Evolutionary conservation across 2,113 vertebrate species (phyloP), one percentile per base, ranked within the genome.

Genomic region (Hepsetus odoe): DNA sequence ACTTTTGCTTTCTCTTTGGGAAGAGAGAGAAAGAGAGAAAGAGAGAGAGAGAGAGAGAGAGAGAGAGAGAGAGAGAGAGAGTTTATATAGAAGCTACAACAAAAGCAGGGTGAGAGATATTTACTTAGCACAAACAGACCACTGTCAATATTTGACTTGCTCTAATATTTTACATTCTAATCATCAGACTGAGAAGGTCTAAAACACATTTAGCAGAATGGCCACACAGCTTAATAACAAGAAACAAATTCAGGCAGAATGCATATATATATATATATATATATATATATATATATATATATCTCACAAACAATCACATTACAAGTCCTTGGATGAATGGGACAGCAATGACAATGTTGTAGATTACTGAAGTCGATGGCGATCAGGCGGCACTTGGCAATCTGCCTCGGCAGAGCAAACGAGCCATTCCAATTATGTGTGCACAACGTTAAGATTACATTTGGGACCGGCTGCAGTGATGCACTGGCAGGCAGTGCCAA

Each of bases 291-390:
- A n/a, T n/a, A n/a, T n/a, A n/a, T n/a, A n/a, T n/a, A n/a, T n/a
- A n/a, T 74, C 87, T 87, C 83, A 87, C 85, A 73, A 88, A 89
- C 75, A 81, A 81, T 74, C 74, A 80, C 33, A 85, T 85, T 85
- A 84, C 35, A 16, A 80, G 86, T 83, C 82, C 82, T 66, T 75
- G 67, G 55, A 56, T 66, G 64, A 80, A 81, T 71, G 73, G 78
- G 72, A 85, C 81, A 70, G 76, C 78, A 86, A 80, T 72, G 58
- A 79, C 71, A 82, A 80, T 83, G 49, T 76, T 67, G 86, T 49
- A 75, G 81, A 89, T 89, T 88, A 89, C 86, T 81, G 80, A 61
- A 73, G 80, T 80, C 35, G 58, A 80, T 83, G 85, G 80, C 67
- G 77, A 75, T 80, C 79, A 67, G 83, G 51, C 73, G 70, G 26